phyloP scores from a whole-genome alignment of 2,888 invertebrate species.

The Rhimphoctona megacephalus region DNA sequence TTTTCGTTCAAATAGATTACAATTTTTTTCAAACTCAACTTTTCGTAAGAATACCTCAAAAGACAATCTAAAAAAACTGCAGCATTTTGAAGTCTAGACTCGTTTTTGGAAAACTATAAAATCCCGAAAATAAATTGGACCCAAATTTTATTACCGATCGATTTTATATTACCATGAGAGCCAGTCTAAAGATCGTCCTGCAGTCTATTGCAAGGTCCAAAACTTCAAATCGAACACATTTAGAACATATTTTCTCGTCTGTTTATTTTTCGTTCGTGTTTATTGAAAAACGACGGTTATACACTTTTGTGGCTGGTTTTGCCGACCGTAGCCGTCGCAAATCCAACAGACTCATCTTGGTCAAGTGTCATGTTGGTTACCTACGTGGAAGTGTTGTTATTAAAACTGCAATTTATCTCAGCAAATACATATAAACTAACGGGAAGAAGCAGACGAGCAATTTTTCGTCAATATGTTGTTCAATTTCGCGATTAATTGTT shows the following conservation, averaged over 20 bases:
- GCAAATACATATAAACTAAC: slow-evolving; percentile 11
- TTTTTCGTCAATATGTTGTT: slow-evolving; percentile 41
- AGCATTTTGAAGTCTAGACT: too few species aligned
- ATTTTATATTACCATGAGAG: background rate
- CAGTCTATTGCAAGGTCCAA: background rate
- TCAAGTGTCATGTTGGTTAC: slow-evolving; percentile 57
- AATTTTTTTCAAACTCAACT: too few species aligned
- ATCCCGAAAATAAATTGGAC: too few species aligned
- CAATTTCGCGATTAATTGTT: background rate
- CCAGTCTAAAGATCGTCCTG: background rate
- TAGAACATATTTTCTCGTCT: background rate
- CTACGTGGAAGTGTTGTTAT: slow-evolving; percentile 60
- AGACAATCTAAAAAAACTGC: too few species aligned
- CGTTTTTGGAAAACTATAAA: too few species aligned
- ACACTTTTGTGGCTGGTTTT: slow-evolving; percentile 23
- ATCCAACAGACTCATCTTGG: slow-evolving; percentile 46
- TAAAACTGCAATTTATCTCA: slow-evolving; percentile 28
- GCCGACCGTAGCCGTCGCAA: slow-evolving; percentile 56
- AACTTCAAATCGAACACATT: background rate
- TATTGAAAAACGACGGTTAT: slow-evolving; percentile 21
- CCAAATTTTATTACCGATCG: too few species aligned
- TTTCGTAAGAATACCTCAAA: too few species aligned
- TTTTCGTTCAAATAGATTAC: too few species aligned
- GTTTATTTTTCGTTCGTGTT: background rate
- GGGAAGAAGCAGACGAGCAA: background rate